phyloP scores from a whole-genome alignment of 2,888 invertebrate genomes.

The Torymus tubicola region DNA sequence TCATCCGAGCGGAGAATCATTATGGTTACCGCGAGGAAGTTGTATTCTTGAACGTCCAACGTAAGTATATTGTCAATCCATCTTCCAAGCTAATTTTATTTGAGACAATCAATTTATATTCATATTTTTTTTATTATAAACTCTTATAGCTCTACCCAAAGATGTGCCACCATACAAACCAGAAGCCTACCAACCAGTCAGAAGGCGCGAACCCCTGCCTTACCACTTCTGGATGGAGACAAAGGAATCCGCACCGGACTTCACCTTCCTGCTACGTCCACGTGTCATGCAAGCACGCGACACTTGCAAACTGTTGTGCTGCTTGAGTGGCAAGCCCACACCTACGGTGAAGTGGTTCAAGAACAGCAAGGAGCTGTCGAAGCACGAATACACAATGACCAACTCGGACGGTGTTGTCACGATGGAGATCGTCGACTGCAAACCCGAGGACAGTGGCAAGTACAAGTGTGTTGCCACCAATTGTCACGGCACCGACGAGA shows the following conservation, averaged over 20 bases:
- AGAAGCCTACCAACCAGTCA: slow-evolving; percentile 82
- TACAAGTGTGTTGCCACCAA: slow-evolving; percentile 97
- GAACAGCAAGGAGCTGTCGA: slow-evolving; percentile 93
- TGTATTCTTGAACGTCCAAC: slow-evolving; percentile 97
- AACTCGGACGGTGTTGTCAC: slow-evolving; percentile 97
- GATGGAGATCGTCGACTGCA: slow-evolving; percentile 96
- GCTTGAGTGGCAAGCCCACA: slow-evolving; percentile 95
- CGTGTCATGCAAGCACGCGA: slow-evolving; percentile 98
- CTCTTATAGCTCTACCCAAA: slow-evolving; percentile 83
- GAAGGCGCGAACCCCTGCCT: slow-evolving; percentile 88
- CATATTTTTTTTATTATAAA: neutral
- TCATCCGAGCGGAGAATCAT: slow-evolving; percentile 97
- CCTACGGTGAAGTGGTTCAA: slow-evolving; percentile 96
- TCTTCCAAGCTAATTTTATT: slow-evolving; percentile 17
- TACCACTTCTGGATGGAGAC: slow-evolving; percentile 95
- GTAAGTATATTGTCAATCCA: slow-evolving; percentile 78
- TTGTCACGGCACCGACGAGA: slow-evolving; percentile 95
- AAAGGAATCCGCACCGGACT: slow-evolving; percentile 94
- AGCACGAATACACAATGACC: slow-evolving; percentile 93
- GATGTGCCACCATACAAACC: slow-evolving; percentile 83
- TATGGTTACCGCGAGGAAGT: slow-evolving; percentile 97
- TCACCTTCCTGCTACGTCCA: slow-evolving; percentile 98
- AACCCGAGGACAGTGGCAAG: slow-evolving; percentile 96
- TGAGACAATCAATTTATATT: slow-evolving; percentile 9
- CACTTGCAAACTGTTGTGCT: slow-evolving; percentile 98